Conservation (phyloP, 2,888 invertebrate species). For the Belgica antarctica region DNA sequence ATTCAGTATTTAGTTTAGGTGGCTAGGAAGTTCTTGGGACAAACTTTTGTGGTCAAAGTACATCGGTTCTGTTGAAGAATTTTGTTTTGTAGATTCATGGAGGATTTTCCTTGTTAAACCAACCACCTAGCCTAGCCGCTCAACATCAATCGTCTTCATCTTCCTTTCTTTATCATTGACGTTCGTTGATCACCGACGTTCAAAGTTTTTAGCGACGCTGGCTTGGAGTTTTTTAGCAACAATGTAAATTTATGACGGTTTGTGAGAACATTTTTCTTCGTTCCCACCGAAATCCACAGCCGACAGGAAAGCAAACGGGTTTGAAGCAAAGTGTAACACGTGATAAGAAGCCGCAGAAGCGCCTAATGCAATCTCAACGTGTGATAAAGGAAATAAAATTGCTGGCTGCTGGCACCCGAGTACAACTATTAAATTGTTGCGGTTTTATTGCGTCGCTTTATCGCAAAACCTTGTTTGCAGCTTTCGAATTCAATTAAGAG, state of each 20-base stretch:
- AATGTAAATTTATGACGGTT: conserved; percentile 33
- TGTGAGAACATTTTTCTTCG: conserved; percentile 29
- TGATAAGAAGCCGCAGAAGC: conserved; percentile 42
- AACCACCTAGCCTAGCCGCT: too few relatives aligned
- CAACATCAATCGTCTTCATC: conserved; percentile 4
- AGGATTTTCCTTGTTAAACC: too few relatives aligned
- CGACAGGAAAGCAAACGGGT: conserved; percentile 21
- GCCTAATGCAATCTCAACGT: conserved; percentile 20
- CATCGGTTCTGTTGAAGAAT: too few relatives aligned
- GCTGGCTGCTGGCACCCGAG: conserved; percentile 17
- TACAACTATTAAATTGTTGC: conserved; percentile 8
- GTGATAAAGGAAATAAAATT: conserved; percentile 38
- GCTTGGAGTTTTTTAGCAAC: neutral
- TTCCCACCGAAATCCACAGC: neutral
- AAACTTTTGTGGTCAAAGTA: too few relatives aligned
- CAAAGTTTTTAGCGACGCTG: too few relatives aligned
- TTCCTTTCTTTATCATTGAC: conserved; percentile 8
- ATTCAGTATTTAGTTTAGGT: too few relatives aligned
- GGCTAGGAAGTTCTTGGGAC: too few relatives aligned
- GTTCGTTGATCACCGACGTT: neutral
- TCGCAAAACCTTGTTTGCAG: neutral
- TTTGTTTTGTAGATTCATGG: too few relatives aligned
- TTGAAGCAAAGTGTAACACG: conserved; percentile 29
- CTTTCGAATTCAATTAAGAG: neutral
- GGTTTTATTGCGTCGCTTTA: conserved; percentile 5